Conservation (phyloP, 2,888 invertebrate species). For the Calameuta filiformis region DNA sequence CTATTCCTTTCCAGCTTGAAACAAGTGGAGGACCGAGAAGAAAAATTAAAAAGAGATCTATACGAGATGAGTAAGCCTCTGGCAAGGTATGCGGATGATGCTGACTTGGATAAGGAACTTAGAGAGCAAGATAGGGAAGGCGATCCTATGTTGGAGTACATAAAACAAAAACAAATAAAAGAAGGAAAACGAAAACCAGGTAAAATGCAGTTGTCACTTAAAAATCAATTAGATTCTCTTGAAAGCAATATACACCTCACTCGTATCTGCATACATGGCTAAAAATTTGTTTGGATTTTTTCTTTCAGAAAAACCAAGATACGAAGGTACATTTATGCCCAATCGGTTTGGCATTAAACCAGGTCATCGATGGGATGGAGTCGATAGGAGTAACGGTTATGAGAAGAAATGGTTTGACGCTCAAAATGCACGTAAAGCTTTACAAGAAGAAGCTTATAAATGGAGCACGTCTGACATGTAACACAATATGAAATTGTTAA, state of each 20-base stretch:
- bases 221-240: not conserved
- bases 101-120: slow-evolving; percentile 84
- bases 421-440: slow-evolving; percentile 79
- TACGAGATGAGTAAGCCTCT: slow-evolving; percentile 92
- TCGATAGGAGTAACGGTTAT: slow-evolving; percentile 96
- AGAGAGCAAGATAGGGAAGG: slow-evolving; percentile 82
- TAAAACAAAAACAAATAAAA: slow-evolving; percentile 77
- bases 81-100: slow-evolving; percentile 89
- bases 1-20: slow-evolving; percentile 71
- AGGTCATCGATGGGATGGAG: slow-evolving; percentile 98
- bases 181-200: slow-evolving; percentile 70
- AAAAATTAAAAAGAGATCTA: slow-evolving; percentile 77
- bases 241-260: slow-evolving; percentile 15
- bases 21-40: slow-evolving; percentile 81
- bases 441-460: slow-evolving; percentile 88
- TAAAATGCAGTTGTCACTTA: slow-evolving; percentile 27
- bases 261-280: not conserved
- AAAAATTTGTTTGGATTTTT: not conserved
- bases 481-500: slow-evolving; percentile 26
- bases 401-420: slow-evolving; percentile 90
- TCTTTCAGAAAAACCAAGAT: slow-evolving; percentile 74
- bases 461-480: slow-evolving; percentile 97
- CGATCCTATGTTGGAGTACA: slow-evolving; percentile 94
- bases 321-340: slow-evolving; percentile 87
- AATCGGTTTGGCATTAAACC: slow-evolving; percentile 94